Percentiles rank a stretch among this genome's conserved stretches.
phyloP scores from a whole-genome alignment of 1,140 invertebrate genomes.

The Ericerus pela region DNA sequence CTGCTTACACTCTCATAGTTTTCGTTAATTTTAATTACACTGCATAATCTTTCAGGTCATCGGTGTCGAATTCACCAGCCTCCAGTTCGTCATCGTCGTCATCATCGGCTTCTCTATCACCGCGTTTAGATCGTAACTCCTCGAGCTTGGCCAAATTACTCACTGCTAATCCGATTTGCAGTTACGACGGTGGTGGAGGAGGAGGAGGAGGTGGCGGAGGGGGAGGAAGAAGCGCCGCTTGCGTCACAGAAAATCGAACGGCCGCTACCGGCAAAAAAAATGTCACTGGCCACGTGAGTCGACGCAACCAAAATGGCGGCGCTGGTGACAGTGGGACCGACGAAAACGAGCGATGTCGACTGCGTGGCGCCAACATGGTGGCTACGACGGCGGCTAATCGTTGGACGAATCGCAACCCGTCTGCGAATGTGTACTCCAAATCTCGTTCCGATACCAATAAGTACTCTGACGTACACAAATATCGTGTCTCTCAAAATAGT shows the following conservation, averaged over 20 bases:
- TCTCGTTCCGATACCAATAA: too few relatives aligned
- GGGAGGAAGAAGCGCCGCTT: conserved; percentile 20
- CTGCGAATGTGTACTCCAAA: too few relatives aligned
- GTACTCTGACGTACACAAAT: too few relatives aligned
- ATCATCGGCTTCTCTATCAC: not conserved
- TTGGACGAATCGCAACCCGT: not conserved
- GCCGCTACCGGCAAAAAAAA: not conserved
- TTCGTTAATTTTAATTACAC: too few relatives aligned
- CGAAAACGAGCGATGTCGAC: not conserved
- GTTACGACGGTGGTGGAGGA: conserved; percentile 6
- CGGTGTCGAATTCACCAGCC: not conserved
- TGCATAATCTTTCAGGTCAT: too few relatives aligned
- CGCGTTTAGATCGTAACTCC: not conserved
- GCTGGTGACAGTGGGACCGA: not conserved
- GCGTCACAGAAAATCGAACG: not conserved
- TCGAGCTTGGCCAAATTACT: conserved; percentile 17
- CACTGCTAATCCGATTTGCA: conserved; percentile 6
- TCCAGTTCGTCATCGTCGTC: too few relatives aligned
- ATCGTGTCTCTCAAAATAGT: too few relatives aligned
- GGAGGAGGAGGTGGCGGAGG: not conserved
- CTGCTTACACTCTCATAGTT: too few relatives aligned
- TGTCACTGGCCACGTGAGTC: not conserved
- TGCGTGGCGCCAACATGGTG: not conserved
- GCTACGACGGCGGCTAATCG: not conserved
- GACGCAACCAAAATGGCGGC: not conserved